A percentile compares a stretch with the other conserved stretches of the same genome.
phyloP scores from a whole-genome alignment of 2,113 vertebrate genomes.

The Tachysurus fulvidraco region DNA sequence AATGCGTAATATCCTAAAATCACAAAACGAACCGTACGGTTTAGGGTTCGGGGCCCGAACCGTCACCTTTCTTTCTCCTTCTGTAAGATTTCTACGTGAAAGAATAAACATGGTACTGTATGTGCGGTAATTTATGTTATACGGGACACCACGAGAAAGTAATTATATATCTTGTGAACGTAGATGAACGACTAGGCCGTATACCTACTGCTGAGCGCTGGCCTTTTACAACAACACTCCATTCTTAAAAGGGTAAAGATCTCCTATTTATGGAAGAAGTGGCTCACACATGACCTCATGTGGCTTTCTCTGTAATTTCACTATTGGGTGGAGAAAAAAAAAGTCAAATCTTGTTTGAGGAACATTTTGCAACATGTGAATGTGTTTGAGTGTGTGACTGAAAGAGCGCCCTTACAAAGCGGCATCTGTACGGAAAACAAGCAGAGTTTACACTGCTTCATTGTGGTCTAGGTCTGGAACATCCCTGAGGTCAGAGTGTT shows the following conservation, averaged over 20 bases:
- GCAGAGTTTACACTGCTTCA: conserved; percentile 46
- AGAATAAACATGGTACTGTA: not conserved
- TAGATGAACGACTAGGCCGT: not conserved
- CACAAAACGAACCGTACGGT: not conserved
- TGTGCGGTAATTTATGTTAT: not conserved
- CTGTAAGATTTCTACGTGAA: not conserved
- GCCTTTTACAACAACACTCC: conserved; percentile 27
- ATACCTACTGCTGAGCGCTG: not conserved
- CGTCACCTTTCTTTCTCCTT: not conserved
- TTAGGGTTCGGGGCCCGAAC: not conserved
- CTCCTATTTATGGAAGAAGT: conserved; percentile 37
- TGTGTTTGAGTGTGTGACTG: conserved; percentile 7
- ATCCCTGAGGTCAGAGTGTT: conserved; percentile 41
- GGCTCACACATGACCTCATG: conserved; percentile 50
- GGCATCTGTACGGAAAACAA: conserved; percentile 28
- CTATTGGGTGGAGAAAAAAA: conserved; percentile 44
- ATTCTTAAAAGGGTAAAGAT: conserved; percentile 20
- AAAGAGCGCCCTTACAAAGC: conserved; percentile 29
- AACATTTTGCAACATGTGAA: conserved; percentile 41
- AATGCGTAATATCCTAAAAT: not conserved
- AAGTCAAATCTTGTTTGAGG: conserved; percentile 49
- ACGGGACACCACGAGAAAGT: not conserved
- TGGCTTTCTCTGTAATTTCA: conserved; percentile 46
- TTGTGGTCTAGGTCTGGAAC: conserved; percentile 33
- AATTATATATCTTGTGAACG: conserved; percentile 4